Base-by-base conservation (phyloP, 2,113 vertebrate species). In the Peromyscus californicus region DNA sequence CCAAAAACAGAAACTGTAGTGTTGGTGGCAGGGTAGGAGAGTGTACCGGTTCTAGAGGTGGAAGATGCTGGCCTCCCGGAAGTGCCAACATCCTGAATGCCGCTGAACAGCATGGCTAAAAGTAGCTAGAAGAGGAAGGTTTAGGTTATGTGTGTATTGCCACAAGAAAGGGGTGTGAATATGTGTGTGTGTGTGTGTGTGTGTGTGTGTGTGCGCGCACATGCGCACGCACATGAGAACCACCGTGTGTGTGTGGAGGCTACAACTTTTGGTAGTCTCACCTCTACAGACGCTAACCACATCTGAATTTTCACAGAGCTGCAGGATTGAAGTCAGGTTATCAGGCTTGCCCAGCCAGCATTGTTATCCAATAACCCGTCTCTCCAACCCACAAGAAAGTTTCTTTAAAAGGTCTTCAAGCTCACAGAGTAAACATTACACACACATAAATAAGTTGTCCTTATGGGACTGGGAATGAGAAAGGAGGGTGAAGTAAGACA, bases 81-180 rank as follows among this genome's bases (percentile, higher is more conserved):
- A 31, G 6, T n/a, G 17, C 29, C 61, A 19, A 48, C 76, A 12
- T 31, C 2, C 51, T 63, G 15, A 54, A 75, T 48, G 45, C 3
- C 54, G 22, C 54, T 11, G 0, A 69, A 82, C 8, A 51, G 22
- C 33, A 65, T 16, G 65, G 36, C 16, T 76, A 42, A 92, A 96
- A 93, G 69, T 72, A 78, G 9, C 54, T 75, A 85, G 48, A 92
- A 69, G 76, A 67, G 16, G 48, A 65, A 89, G 57, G n/a, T 59
- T 94, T 59, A 80, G 31, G 78, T 84, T 57, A 45, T 69, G 29
- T 13, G 21, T 31, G n/a, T 96, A n/a, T 87, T 70, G 87, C 48
- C 85, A 75, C 11, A 69, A 69, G 76, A 78, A 78, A 89, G 22
- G 39, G 17, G 22, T 15, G 13, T 78, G 76, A 57, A 45, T 31